phyloP scores from a whole-genome alignment of 2,888 invertebrate species.

The Mesochorus sp. region DNA sequence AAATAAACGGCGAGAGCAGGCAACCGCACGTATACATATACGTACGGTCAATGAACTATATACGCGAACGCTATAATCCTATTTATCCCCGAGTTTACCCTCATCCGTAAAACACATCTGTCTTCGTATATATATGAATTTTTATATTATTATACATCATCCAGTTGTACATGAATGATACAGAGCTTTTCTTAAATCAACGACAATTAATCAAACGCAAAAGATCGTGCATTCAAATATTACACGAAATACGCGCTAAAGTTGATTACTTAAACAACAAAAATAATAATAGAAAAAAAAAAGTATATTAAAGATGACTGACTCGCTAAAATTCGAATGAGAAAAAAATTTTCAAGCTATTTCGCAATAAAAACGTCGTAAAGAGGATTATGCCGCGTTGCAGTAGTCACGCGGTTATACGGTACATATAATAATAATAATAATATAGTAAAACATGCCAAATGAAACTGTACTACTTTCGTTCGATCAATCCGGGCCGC shows the following conservation, averaged over 20 bases:
- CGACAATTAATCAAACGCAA: constrained; percentile 43
- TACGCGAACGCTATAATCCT: constrained; percentile 45
- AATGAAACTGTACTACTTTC: constrained; percentile 33
- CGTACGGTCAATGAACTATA: constrained; percentile 44
- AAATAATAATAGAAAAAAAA: too few species aligned
- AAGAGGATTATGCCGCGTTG: too few species aligned
- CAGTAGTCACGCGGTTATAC: too few species aligned
- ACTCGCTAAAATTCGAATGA: background rate
- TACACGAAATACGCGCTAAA: constrained; percentile 2
- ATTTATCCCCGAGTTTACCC: constrained; percentile 40
- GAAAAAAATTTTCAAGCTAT: background rate
- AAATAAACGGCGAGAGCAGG: constrained; percentile 38
- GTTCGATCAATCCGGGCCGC: constrained; percentile 3
- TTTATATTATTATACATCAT: background rate
- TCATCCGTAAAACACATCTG: constrained; percentile 52
- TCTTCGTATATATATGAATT: constrained; percentile 52
- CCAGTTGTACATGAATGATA: constrained; percentile 25
- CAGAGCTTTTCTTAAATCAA: constrained; percentile 27
- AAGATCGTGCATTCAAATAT: constrained; percentile 6
- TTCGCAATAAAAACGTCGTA: background rate
- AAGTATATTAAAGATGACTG: too few species aligned
- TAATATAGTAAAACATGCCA: too few species aligned
- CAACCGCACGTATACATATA: too few species aligned
- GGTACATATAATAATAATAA: background rate
- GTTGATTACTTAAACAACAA: too few species aligned